A percentile compares a stretch with the other conserved stretches of the same genome.
Conservation (phyloP, 2,113 vertebrate species). For the Notechis scutatus region DNA sequence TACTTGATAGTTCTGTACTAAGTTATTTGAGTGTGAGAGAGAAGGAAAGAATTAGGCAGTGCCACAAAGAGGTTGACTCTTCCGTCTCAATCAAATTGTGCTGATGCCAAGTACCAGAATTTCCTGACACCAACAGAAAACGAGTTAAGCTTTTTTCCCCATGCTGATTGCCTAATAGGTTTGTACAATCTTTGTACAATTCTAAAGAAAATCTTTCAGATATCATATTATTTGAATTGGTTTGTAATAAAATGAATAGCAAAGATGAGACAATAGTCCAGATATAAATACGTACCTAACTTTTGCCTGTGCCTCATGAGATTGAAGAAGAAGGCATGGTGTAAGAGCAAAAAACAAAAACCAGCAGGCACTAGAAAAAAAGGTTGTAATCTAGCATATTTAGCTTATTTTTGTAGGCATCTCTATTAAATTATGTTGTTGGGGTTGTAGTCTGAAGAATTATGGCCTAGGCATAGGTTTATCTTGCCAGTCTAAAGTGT, state of each 20-base stretch:
- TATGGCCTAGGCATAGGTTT: not conserved
- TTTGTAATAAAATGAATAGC: not conserved
- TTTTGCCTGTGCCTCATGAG: not conserved
- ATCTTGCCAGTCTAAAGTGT: not conserved
- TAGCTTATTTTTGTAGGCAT: not conserved
- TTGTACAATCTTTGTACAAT: not conserved
- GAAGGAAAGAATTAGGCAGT: not conserved
- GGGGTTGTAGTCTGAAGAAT: not conserved
- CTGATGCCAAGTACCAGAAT: not conserved
- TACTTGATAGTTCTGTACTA: not conserved
- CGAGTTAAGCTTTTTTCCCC: not conserved
- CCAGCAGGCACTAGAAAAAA: constrained; percentile 5
- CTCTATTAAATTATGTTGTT: not conserved
- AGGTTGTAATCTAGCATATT: not conserved
- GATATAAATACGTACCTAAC: not conserved
- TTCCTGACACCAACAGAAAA: not conserved
- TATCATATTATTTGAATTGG: not conserved
- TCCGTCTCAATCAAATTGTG: not conserved
- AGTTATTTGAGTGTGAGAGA: not conserved
- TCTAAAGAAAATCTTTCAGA: not conserved
- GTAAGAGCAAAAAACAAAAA: constrained; percentile 1
- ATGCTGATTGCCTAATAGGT: not conserved
- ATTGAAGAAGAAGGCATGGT: not conserved
- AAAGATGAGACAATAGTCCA: not conserved
- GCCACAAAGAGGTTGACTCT: not conserved